Base-by-base conservation (phyloP, 30 jellyfish, hydroid and myxozoan species). In the Hydractinia symbiolongicarpus region DNA sequence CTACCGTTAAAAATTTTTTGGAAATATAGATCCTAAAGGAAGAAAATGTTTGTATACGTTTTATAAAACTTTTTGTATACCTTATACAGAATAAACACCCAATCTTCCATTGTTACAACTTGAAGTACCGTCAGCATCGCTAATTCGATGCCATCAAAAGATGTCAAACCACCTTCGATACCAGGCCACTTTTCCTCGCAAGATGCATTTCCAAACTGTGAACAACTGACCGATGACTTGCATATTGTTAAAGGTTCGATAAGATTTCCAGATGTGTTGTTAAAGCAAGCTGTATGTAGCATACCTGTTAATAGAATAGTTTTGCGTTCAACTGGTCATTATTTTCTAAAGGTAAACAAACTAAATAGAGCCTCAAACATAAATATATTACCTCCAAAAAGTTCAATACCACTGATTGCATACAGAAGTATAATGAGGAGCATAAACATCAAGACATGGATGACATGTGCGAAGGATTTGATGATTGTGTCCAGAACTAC, bases 351-450 rank as follows among this genome's bases (percentile, higher is more conserved):
- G 44, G 44, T 30, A 64, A 7, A n/a, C 40, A 51, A 64, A n/a
- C 40, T 6, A 6, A 6, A n/a, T 7, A 6, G 0, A 64, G 7
- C 74, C 17, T 13, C 9, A 7, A 64, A 64, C 16, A 44, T 44
- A 11, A 44, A 8, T 17, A 7, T n/a, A 95, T 81, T 90, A 90
- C 97, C 97, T 50, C 87, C 76, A 60, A 85, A 90, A 30, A 90
- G 83, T 57, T 90, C 95, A 62, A 83, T 76, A 8, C 97, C 97
- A 81, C 79, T 73, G 68, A 84, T 85, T 9, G 97, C 94, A 53
- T 49, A 85, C n/a, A 90, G 77, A 16, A 50, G 52, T 70, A 90
- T 78, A 5, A 85, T 78, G 60, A 90, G 82, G 21, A 84, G 17
- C 11, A 90, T 85, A 82, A 90, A 90, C 13, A 81, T 72, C 14